A percentile compares a stretch with the other conserved stretches of the same genome.
Conservation (phyloP, 2,113 vertebrate species). For the Petrocephalus zakoni region DNA sequence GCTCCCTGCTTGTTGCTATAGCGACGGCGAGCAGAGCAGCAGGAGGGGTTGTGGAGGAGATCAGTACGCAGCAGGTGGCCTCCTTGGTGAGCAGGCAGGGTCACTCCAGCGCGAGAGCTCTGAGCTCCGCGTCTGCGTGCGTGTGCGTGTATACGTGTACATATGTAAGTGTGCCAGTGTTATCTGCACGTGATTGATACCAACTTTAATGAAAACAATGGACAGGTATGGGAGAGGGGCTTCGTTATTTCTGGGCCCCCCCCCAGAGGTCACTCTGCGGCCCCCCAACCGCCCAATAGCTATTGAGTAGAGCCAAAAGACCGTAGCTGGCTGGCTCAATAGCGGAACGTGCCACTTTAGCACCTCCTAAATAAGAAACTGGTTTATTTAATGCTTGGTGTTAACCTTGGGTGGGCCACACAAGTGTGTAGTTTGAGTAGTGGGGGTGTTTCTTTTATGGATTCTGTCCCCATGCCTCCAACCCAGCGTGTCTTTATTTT, state of each 20-base stretch:
- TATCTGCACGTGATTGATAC: not conserved
- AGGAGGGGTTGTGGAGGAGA: conserved; percentile 21
- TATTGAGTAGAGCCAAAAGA: not conserved
- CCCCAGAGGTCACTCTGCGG: not conserved
- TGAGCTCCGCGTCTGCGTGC: not conserved
- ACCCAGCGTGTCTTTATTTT: not conserved
- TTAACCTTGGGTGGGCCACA: not conserved
- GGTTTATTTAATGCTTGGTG: not conserved
- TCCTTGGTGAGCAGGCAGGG: not conserved
- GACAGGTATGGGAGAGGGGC: not conserved
- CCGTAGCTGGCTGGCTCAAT: not conserved
- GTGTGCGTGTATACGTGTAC: not conserved
- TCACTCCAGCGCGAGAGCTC: not conserved
- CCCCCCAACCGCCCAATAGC: not conserved
- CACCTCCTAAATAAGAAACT: not conserved
- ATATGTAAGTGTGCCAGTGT: not conserved
- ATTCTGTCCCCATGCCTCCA: not conserved
- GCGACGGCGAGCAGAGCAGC: conserved; percentile 24
- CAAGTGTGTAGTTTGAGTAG: not conserved
- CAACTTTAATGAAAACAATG: not conserved
- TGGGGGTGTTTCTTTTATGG: not conserved
- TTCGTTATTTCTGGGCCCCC: not conserved
- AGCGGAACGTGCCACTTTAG: not conserved
- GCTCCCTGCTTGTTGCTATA: conserved; percentile 31
- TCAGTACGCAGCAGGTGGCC: conserved; percentile 9